Percentiles rank a stretch among this genome's conserved stretches.
phyloP scores from a whole-genome alignment of 2,888 invertebrate species.

The Melitaea athalia region DNA sequence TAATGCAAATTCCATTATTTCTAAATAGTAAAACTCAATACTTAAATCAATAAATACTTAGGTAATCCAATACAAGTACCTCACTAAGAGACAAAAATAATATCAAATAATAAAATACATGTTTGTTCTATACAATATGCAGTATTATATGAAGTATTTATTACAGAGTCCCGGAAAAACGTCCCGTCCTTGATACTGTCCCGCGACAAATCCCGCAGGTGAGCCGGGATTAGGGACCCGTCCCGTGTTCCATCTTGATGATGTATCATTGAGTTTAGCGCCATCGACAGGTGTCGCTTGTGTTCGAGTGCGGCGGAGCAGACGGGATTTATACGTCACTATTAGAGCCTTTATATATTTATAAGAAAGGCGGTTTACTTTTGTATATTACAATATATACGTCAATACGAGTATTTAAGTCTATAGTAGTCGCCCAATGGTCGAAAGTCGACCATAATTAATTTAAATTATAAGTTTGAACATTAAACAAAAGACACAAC shows the following conservation, averaged over 20 bases:
- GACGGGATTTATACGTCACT: slow-evolving; percentile 25
- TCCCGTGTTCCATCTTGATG: slow-evolving; percentile 61
- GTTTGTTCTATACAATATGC: not conserved
- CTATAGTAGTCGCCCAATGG: too few relatives aligned
- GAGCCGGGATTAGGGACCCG: slow-evolving; percentile 58
- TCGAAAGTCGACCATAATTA: too few relatives aligned
- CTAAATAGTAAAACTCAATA: too few relatives aligned
- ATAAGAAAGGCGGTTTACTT: not conserved
- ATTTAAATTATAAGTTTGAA: too few relatives aligned
- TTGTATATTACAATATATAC: not conserved
- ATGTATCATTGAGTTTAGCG: slow-evolving; percentile 61
- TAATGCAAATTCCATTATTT: too few relatives aligned
- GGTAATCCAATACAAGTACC: too few relatives aligned
- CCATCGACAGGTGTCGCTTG: slow-evolving; percentile 64
- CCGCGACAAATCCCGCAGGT: slow-evolving; percentile 56
- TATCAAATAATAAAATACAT: not conserved
- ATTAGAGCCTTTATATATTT: slow-evolving; percentile 6
- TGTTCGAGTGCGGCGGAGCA: slow-evolving; percentile 25
- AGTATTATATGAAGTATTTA: not conserved
- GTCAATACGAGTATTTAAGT: too few relatives aligned
- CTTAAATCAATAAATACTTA: too few relatives aligned
- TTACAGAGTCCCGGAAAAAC: not conserved
- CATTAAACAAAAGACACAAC: too few relatives aligned
- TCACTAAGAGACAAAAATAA: not conserved
- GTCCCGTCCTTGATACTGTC: slow-evolving; percentile 10